A percentile compares a stretch with the other conserved stretches of the same genome.
Conservation (phyloP, 1,140 invertebrate species). For the Drosophila chauvacae region DNA sequence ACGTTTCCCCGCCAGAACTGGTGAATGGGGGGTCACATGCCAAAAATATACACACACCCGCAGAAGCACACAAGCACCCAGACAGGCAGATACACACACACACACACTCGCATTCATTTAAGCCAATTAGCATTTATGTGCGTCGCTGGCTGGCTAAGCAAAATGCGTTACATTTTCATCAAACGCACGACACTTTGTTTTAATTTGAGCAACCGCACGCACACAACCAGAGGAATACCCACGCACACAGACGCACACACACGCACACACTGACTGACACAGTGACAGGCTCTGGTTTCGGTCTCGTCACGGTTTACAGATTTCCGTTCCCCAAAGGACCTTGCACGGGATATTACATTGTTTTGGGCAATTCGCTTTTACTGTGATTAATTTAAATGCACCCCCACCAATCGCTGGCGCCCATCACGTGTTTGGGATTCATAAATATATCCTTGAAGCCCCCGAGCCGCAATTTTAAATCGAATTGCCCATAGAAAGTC, state of each 20-base stretch:
- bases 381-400: conserved; percentile 82
- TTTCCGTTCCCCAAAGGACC: conserved; percentile 74
- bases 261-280: conserved; percentile 18
- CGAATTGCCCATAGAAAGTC: conserved; percentile 62
- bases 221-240: conserved; percentile 40
- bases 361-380: conserved; percentile 82
- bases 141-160: conserved; percentile 51
- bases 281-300: conserved; percentile 74
- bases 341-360: conserved; percentile 75
- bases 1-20: conserved; percentile 24
- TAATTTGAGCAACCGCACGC: conserved; percentile 80
- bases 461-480: conserved; percentile 72
- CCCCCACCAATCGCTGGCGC: conserved; percentile 14
- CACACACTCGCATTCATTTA: conserved; percentile 60
- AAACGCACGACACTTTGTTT: conserved; percentile 83
- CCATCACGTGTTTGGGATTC: conserved; percentile 73
- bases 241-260: conserved; percentile 7
- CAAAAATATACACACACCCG: conserved; percentile 42
- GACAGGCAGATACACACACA: not conserved
- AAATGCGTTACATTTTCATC: conserved; percentile 83
- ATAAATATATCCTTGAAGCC: conserved; percentile 67
- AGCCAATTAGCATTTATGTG: conserved; percentile 83
- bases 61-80: conserved; percentile 1
- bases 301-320: conserved; percentile 78
- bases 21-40: conserved; percentile 20